A percentile compares a stretch with the other conserved stretches of the same genome.
Evolutionary conservation across 2,113 vertebrate species (phyloP).

Genomic region (Gobiocypris rarus): DNA sequence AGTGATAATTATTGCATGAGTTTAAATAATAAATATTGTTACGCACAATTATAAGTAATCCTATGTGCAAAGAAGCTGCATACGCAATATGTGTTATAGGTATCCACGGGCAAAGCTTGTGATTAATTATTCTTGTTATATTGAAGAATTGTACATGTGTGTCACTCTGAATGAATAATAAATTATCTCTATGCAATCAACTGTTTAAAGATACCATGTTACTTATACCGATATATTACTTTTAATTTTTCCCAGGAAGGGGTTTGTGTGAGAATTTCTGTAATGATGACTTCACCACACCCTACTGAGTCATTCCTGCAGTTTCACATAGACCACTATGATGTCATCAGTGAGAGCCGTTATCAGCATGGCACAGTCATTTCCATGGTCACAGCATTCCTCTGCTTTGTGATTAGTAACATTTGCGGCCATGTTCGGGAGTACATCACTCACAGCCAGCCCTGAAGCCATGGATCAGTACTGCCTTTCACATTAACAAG

Average conservation of each 20-base stretch:
- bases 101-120: slow-evolving; percentile 70
- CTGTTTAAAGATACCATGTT: not conserved
- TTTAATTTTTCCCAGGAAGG: slow-evolving; percentile 12
- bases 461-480: slow-evolving; percentile 32
- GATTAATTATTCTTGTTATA: slow-evolving; percentile 77
- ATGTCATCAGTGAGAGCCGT: slow-evolving; percentile 61
- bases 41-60: not conserved
- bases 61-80: not conserved
- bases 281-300: slow-evolving; percentile 59
- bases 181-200: slow-evolving; percentile 64
- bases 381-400: slow-evolving; percentile 46
- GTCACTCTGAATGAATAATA: slow-evolving; percentile 73
- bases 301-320: slow-evolving; percentile 68
- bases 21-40: not conserved
- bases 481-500: slow-evolving; percentile 36
- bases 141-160: slow-evolving; percentile 71
- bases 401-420: slow-evolving; percentile 49
- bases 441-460: slow-evolving; percentile 52
- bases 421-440: slow-evolving; percentile 52
- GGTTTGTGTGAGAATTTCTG: not conserved
- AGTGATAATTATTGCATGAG: not conserved
- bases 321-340: slow-evolving; percentile 63
- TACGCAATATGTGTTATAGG: slow-evolving; percentile 37
- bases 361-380: slow-evolving; percentile 47
- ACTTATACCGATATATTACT: not conserved